A percentile compares a stretch with the other conserved stretches of the same genome.
Evolutionary conservation across 2,888 invertebrate species (phyloP).

Genomic region (Tachystola acroxantha): DNA sequence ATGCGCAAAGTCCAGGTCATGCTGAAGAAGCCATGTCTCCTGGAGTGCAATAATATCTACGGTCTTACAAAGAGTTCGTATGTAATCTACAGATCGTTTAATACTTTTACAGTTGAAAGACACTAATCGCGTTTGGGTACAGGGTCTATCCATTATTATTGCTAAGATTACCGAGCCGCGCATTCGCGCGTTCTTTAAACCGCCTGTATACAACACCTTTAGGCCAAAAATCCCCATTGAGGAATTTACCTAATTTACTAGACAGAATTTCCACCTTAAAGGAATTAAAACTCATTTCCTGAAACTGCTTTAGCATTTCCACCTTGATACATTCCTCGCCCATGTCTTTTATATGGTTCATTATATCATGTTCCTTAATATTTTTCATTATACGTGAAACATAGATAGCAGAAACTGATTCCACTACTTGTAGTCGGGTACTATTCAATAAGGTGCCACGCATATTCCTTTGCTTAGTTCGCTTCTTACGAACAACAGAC

Average conservation of each 20-base stretch:
- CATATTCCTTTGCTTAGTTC: conserved; percentile 4
- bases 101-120: conserved; percentile 7
- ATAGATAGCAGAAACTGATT: conserved; percentile 5
- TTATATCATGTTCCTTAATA: not conserved
- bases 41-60: too few relatives aligned
- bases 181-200: not conserved
- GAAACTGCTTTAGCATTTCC: not conserved
- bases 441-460: not conserved
- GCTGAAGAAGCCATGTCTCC: too few relatives aligned
- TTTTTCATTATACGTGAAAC: conserved; percentile 4
- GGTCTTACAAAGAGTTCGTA: too few relatives aligned
- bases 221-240: conserved; percentile 5
- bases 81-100: too few relatives aligned
- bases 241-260: not conserved
- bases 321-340: not conserved
- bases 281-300: too few relatives aligned
- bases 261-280: not conserved
- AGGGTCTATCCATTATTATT: conserved; percentile 2
- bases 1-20: too few relatives aligned
- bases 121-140: conserved; percentile 13
- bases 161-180: too few relatives aligned
- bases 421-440: conserved; percentile 4
- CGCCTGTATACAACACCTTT: conserved; percentile 1
- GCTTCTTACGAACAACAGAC: too few relatives aligned
- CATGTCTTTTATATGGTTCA: too few relatives aligned